phyloP scores from a whole-genome alignment of 2,888 invertebrate genomes.

The Pimpla rufipes region DNA sequence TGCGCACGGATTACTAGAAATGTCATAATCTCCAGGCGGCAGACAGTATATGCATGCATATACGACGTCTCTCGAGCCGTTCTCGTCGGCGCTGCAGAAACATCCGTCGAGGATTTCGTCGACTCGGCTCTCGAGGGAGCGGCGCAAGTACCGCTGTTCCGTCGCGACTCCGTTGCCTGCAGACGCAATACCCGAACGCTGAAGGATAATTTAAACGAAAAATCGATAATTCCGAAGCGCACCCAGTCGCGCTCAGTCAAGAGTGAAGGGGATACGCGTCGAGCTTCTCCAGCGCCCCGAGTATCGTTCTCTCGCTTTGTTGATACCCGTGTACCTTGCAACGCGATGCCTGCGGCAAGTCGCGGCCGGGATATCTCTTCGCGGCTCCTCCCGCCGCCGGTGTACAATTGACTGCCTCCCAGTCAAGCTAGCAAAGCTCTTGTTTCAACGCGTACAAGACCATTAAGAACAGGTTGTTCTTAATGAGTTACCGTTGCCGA shows the following conservation, averaged over 20 bases:
- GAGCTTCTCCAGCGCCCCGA: background rate
- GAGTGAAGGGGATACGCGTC: slow-evolving; percentile 9
- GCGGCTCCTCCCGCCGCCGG: slow-evolving; percentile 7
- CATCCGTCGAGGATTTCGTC: slow-evolving; percentile 37
- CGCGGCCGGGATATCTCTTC: slow-evolving; percentile 29
- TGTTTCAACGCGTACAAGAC: slow-evolving; percentile 7
- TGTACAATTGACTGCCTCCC: slow-evolving; percentile 7
- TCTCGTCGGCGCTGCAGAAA: slow-evolving; percentile 12
- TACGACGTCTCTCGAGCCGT: background rate
- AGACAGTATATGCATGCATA: background rate
- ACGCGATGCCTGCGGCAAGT: slow-evolving; percentile 29
- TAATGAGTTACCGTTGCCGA: background rate
- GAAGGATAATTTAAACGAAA: slow-evolving; percentile 67
- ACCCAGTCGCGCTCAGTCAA: slow-evolving; percentile 6
- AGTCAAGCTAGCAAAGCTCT: background rate
- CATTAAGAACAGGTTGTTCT: background rate
- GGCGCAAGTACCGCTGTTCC: slow-evolving; percentile 20
- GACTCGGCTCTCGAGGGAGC: slow-evolving; percentile 61
- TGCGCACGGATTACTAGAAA: background rate
- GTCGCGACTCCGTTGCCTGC: background rate
- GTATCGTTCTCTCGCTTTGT: slow-evolving; percentile 44
- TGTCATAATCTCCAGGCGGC: slow-evolving; percentile 4
- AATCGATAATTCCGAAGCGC: slow-evolving; percentile 67
- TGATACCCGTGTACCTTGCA: slow-evolving; percentile 21
- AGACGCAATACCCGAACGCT: slow-evolving; percentile 39